Conservation (phyloP, 2,113 vertebrate species). For the Tragelaphus imberbis region DNA sequence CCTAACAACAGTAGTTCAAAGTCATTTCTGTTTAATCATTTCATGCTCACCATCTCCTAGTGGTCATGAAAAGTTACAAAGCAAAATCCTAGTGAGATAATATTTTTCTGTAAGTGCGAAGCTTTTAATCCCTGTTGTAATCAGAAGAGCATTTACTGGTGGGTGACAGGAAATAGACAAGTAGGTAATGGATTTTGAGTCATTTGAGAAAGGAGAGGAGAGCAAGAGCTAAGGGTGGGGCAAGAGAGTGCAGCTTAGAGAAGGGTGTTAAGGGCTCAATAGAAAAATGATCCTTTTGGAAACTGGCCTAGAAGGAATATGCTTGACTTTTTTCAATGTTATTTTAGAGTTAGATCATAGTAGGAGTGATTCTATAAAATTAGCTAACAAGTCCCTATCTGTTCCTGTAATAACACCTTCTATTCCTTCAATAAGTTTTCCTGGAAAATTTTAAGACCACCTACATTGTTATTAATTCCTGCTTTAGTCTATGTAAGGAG, state of each 20-base stretch:
- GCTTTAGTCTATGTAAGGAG: not conserved
- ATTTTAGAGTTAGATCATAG: not conserved
- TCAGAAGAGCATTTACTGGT: not conserved
- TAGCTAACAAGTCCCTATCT: not conserved
- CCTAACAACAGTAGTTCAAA: not conserved
- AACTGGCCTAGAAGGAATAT: not conserved
- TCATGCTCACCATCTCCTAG: not conserved
- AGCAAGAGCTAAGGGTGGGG: not conserved
- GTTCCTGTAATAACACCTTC: not conserved
- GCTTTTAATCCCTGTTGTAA: slow-evolving; percentile 20
- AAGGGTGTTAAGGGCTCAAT: not conserved
- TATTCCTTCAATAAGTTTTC: not conserved
- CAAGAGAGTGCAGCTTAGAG: not conserved
- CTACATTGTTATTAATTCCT: not conserved
- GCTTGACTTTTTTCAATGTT: not conserved
- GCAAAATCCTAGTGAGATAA: slow-evolving; percentile 38
- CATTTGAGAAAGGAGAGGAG: not conserved
- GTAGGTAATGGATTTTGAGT: not conserved
- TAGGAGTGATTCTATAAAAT: not conserved
- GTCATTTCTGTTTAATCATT: slow-evolving; percentile 35
- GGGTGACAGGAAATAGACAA: not conserved
- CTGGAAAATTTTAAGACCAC: not conserved
- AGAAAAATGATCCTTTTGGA: not conserved
- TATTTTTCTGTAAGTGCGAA: slow-evolving; percentile 45
- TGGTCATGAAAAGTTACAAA: not conserved